These are phyloP conservation scores for Pandemis corylana DNA, from an alignment of 2,888 invertebrate species.

Conservation along the genomic window DNA sequence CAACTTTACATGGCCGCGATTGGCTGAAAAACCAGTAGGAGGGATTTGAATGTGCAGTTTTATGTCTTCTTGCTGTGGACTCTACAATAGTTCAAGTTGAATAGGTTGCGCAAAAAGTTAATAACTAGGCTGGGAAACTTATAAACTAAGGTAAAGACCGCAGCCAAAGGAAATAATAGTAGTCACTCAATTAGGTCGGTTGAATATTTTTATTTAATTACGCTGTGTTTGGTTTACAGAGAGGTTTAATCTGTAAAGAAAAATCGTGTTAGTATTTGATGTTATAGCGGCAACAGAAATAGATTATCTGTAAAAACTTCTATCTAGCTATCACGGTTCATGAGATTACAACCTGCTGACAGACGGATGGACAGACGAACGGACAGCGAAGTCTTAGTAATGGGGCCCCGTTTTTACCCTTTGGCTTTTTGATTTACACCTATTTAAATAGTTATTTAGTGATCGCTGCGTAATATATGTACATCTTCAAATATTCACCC, in stretches of 20 bases:
- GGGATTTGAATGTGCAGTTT: background rate
- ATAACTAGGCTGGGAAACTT: background rate
- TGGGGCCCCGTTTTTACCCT: too few relatives aligned
- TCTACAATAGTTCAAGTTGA: background rate
- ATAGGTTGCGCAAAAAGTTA: background rate
- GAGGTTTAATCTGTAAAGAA: background rate
- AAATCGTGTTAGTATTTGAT: too few relatives aligned
- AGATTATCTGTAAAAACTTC: background rate
- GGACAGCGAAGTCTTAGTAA: too few relatives aligned
- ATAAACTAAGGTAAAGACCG: background rate
- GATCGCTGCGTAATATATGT: too few relatives aligned
- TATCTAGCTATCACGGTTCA: too few relatives aligned
- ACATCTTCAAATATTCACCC: too few relatives aligned
- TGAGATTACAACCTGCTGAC: background rate
- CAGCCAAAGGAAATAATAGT: background rate
- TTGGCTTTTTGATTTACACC: too few relatives aligned
- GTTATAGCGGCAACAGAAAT: background rate
- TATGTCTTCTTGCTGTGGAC: background rate
- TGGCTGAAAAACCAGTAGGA: slow-evolving; percentile 5
- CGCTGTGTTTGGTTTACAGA: background rate
- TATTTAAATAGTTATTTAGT: too few relatives aligned
- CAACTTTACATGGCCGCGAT: slow-evolving; percentile 3
- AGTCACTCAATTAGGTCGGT: background rate
- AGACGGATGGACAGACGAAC: too few relatives aligned
- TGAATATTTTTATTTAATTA: background rate